Base-by-base conservation (phyloP, 2,888 invertebrate species). In the Lamellibrachia satsuma region DNA sequence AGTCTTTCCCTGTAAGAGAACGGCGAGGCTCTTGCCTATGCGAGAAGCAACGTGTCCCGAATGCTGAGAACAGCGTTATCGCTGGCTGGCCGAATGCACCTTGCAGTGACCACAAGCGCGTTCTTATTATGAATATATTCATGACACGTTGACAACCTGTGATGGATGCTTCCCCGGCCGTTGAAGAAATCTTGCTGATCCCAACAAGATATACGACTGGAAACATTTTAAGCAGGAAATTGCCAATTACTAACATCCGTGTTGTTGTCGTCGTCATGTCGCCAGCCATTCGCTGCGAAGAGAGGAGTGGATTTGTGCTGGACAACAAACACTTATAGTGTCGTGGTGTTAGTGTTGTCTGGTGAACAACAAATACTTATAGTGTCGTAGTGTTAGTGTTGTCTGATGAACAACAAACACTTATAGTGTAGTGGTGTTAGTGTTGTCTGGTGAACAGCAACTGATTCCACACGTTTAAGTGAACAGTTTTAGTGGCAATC, bases 121-220 rank as follows among this genome's bases (percentile, higher is more conserved):
- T 75, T 75, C 75, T 75, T 75, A n/a, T 75, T 75, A 75, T 75
- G 75, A 75, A 75, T 75, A 75, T 75, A 75, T 75, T 75, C 75
- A 75, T 75, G 75, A 22, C 75, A 75, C 75, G 75, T 75, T 75
- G 75, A 75, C 75, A 75, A n/a, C 75, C 6, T 0, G 75, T 75
- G 75, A 75, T 75, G 3, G 75, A 75, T 75, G 75, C 75, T 15
- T 22, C 2, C 15, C 75, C 75, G 75, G 75, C 75, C 75, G 75
- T 75, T 75, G 75, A 75, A 39, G 39, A 39, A n/a, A 75, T 75
- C 75, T 75, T n/a, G 75, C 22, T 75, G 75, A 75, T 75, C 75
- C 75, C 2, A 22, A 22, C 22, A 75, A 75, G 75, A 75, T 75
- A 75, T 1, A 22, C 22, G 75, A 75, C 75, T 75, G 75, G 22